phyloP scores from a whole-genome alignment of 2,888 invertebrate species.

The Archips crataeganus region DNA sequence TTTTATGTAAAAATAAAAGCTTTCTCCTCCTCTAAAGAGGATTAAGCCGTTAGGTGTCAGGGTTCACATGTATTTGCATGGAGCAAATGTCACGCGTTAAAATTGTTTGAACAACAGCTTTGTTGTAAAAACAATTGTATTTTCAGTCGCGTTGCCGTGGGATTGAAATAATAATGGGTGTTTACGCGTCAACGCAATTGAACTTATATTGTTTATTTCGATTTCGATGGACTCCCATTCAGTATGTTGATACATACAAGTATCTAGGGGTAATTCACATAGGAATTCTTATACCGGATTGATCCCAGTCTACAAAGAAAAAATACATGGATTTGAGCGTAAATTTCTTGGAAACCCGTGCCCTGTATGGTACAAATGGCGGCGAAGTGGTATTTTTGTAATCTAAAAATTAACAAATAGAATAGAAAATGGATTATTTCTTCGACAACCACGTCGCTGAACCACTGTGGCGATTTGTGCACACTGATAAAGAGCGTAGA shows the following conservation, averaged over 20 bases:
- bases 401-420: no score
- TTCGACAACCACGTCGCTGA: no score
- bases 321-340: no score
- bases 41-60: neutral
- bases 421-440: no score
- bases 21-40: neutral
- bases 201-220: conserved; percentile 24
- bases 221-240: conserved; percentile 3
- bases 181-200: conserved; percentile 9
- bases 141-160: conserved; percentile 5
- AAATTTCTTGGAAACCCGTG: no score
- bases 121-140: conserved; percentile 10
- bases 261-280: neutral
- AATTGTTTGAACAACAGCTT: conserved; percentile 1
- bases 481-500: no score
- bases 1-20: no score
- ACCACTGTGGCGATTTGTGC: no score
- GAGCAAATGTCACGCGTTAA: neutral
- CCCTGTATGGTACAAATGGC: no score
- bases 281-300: neutral
- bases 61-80: neutral
- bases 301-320: no score
- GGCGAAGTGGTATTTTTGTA: no score
- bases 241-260: neutral
- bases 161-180: conserved; percentile 19